phyloP scores from a whole-genome alignment of 64 coral and sea anemone species.

The Dendronephthya gigantea region DNA sequence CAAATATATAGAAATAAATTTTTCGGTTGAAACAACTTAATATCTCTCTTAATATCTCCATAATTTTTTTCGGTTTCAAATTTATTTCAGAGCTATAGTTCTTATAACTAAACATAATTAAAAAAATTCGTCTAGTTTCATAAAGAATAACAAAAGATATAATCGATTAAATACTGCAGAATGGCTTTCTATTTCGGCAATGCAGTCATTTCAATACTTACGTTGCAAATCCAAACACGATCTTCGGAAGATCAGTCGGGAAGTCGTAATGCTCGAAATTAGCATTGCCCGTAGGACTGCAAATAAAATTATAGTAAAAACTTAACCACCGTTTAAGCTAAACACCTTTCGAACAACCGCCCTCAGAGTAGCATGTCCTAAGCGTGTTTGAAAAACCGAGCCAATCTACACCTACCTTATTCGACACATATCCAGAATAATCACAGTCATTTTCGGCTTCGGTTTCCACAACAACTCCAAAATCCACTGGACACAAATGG shows the following conservation, averaged over 20 bases:
- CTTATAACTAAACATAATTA: too few species aligned
- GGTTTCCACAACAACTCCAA: background rate
- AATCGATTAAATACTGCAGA: too few species aligned
- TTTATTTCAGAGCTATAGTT: too few species aligned
- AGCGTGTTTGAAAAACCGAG: background rate
- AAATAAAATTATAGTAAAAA: background rate
- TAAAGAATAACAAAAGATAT: too few species aligned
- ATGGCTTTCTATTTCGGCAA: too few species aligned
- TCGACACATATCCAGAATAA: constrained; percentile 82
- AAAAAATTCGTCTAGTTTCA: too few species aligned
- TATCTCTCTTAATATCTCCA: too few species aligned
- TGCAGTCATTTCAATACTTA: too few species aligned
- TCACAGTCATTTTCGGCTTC: constrained; percentile 42
- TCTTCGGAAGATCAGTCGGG: constrained; percentile 47
- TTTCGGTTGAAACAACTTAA: too few species aligned
- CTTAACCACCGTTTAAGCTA: too few species aligned
- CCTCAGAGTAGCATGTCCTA: background rate
- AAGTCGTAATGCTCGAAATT: constrained; percentile 47
- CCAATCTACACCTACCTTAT: constrained; percentile 46
- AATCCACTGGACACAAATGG: background rate
- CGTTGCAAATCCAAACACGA: constrained; percentile 84
- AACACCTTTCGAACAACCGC: background rate
- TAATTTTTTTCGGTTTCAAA: too few species aligned
- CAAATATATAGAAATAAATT: too few species aligned
- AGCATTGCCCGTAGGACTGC: constrained; percentile 34